Evolutionary conservation across 2,797 vertebrate species (phyloP).

Genomic region (Pseudopleuronectes americanus): DNA sequence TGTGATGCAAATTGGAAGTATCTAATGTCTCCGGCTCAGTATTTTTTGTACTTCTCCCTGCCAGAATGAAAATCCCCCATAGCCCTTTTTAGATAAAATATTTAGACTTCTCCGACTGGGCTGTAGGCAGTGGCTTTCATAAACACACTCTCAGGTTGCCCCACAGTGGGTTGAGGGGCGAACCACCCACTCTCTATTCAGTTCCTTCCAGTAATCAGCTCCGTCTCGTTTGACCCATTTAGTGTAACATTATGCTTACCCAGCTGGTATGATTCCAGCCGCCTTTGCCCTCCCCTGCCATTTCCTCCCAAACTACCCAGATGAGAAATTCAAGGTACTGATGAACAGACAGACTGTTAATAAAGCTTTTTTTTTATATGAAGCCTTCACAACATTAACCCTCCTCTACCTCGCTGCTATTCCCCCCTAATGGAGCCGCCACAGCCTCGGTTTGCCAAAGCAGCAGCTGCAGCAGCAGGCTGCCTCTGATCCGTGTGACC

Average conservation of each 20-base stretch:
- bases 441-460: conserved; percentile 44
- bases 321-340: conserved; percentile 70
- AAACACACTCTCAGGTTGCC: conserved; percentile 68
- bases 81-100: conserved; percentile 64
- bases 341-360: conserved; percentile 65
- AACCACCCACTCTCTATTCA: conserved; percentile 66
- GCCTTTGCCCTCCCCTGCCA: conserved; percentile 55
- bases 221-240: conserved; percentile 79
- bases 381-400: conserved; percentile 54
- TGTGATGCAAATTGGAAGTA: conserved; percentile 41
- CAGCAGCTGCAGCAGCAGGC: conserved; percentile 65
- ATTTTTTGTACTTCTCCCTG: conserved; percentile 22
- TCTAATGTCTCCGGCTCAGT: conserved; percentile 34
- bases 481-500: conserved; percentile 67
- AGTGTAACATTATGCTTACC: conserved; percentile 75
- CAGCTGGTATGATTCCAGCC: conserved; percentile 68
- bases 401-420: conserved; percentile 41
- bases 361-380: conserved; percentile 51
- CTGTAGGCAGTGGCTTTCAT: conserved; percentile 47
- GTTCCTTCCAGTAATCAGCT: conserved; percentile 72
- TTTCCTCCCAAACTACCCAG: conserved; percentile 66
- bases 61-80: conserved; percentile 36
- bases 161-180: conserved; percentile 51
- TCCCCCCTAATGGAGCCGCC: conserved; percentile 48
- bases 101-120: conserved; percentile 58